Evolutionary conservation across 2,888 invertebrate species (phyloP).

Genomic region (Strigamia crassipes): DNA sequence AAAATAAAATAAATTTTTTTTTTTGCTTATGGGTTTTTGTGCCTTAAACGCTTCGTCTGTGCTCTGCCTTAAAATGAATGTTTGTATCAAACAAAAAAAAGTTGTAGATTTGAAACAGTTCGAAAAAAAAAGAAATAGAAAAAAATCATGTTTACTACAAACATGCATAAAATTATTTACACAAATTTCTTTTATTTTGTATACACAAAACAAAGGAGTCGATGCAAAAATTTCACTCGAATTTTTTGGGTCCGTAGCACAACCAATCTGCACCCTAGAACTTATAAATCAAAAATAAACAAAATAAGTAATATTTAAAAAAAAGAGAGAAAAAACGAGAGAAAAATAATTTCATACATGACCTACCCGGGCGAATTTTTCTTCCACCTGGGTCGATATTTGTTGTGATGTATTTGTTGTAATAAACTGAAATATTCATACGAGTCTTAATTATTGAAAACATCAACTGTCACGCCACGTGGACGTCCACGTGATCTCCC

Average conservation of each 20-base stretch:
- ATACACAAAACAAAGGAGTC: neutral
- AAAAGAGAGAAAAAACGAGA: neutral
- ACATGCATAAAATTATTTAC: constrained; percentile 20
- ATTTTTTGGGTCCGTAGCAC: constrained; percentile 10
- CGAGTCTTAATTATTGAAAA: neutral
- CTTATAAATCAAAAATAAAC: neutral
- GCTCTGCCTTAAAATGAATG: constrained; percentile 18
- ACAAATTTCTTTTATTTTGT: constrained; percentile 22
- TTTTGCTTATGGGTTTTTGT: constrained; percentile 22
- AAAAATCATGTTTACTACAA: neutral
- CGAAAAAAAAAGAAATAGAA: neutral
- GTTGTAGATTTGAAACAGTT: neutral
- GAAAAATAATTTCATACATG: neutral
- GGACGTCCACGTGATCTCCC: neutral
- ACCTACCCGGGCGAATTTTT: neutral
- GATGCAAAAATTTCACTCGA: neutral
- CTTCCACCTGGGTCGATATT: neutral
- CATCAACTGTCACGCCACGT: neutral
- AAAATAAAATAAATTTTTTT: neutral
- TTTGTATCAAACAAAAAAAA: constrained; percentile 24
- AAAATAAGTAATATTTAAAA: neutral
- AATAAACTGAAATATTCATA: constrained; percentile 12
- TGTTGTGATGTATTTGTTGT: constrained; percentile 25
- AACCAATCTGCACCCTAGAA: neutral
- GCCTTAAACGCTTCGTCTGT: constrained; percentile 19